These are phyloP conservation scores for Tetraodon nigroviridis DNA, from an alignment of 2,113 vertebrate species.

Conservation along the genomic window DNA sequence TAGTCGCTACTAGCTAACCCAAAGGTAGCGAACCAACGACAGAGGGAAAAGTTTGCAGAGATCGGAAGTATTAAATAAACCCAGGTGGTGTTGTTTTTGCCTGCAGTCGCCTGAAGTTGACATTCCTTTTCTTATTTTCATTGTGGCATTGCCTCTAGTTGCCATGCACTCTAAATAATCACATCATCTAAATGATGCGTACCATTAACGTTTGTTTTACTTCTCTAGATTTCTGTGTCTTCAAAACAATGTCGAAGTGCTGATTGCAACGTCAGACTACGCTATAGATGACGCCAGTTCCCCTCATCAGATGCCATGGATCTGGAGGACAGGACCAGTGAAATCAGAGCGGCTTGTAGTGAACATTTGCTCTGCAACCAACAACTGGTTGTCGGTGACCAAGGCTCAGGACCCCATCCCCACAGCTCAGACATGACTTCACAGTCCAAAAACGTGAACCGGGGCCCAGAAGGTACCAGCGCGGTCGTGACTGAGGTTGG, in stretches of 20 bases:
- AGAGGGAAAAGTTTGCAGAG: constrained; percentile 29
- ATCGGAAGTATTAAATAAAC: not conserved
- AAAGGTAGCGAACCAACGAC: constrained; percentile 25
- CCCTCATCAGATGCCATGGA: constrained; percentile 43
- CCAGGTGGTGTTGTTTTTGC: not conserved
- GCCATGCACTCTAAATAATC: too few relatives aligned
- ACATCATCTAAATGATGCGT: not conserved
- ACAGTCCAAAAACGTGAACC: constrained; percentile 34
- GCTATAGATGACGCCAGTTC: constrained; percentile 33
- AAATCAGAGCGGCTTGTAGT: constrained; percentile 33
- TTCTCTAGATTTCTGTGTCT: not conserved
- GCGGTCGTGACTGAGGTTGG: constrained; percentile 20
- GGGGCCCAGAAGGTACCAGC: constrained; percentile 23
- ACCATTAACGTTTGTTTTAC: not conserved
- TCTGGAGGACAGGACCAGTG: constrained; percentile 32
- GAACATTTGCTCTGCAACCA: constrained; percentile 22
- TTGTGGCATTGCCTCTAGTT: too few relatives aligned
- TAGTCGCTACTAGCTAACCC: constrained; percentile 33
- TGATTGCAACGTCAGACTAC: constrained; percentile 13
- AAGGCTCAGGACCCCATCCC: constrained; percentile 3
- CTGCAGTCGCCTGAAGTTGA: not conserved
- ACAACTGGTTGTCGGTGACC: constrained; percentile 23
- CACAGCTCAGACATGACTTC: constrained; percentile 29
- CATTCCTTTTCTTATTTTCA: not conserved
- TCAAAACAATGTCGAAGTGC: not conserved